Evolutionary conservation across 2,113 vertebrate genomes (phyloP), one percentile per base, ranked within the genome.

Genomic region (Ciconia stormi): DNA sequence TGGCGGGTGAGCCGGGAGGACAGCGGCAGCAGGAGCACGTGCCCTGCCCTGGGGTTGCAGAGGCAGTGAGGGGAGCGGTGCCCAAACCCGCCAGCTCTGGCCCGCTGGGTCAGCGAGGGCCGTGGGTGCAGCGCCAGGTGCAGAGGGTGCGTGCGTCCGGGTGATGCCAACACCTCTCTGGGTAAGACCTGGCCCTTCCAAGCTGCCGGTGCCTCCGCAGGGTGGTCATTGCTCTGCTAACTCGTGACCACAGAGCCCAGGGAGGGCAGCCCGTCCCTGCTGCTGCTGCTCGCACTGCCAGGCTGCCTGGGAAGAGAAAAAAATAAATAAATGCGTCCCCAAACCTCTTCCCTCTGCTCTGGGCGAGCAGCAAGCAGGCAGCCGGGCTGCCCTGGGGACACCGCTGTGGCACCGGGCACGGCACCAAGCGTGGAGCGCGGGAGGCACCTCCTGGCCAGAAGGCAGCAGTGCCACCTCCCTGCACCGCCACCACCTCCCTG

Each of bases 241-340:
- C 1, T 1, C 4, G 56, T 2, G 58, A 13, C 32, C 58, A 2
- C n/a, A 3, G 40, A 7, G 7, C 34, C 3, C 34, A 2, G 3
- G 42, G 16, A 14, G n/a, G 38, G 16, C 22, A 8, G 18, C 59
- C 46, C 13, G 5, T 17, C 20, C 26, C 66, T 5, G 74, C 56
- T 44, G 55, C 46, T 16, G 67, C 82, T 15, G 23, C 32, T 56
- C 19, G 40, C 53, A 4, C 30, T 10, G 70, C 50, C 44, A 1
- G 52, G 13, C 23, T 10, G 1, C 2, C 19, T 2, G 44, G n/a
- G 32, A 27, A 13, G 40, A 3, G n/a, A 29, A 9, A 6, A 17
- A 14, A 27, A 32, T 1, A 27, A 9, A 20, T 1, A 9, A 12
- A 2, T 0, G 49, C 7, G 3, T 0, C 40, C 26, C n/a, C 27